Evolutionary conservation across 2,113 vertebrate genomes (phyloP).

Genomic region (Orycteropus afer): DNA sequence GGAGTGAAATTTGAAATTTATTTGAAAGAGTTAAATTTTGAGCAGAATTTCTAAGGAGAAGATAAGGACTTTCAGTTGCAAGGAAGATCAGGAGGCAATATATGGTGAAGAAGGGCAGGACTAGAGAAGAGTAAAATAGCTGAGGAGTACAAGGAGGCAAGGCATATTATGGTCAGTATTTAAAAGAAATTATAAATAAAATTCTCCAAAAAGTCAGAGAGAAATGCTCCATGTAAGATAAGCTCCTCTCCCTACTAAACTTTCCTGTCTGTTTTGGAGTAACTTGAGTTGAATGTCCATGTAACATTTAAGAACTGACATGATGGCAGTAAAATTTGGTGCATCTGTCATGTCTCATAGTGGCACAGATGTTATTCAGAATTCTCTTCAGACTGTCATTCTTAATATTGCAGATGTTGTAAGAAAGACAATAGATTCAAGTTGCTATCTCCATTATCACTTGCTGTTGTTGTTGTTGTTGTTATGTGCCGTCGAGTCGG

Average conservation of each 20-base stretch:
- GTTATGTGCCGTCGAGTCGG: too few species aligned
- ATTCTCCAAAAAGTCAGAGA: not conserved
- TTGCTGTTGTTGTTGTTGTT: too few species aligned
- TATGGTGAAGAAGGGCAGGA: not conserved
- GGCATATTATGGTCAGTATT: not conserved
- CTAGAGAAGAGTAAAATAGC: not conserved
- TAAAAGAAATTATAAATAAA: not conserved
- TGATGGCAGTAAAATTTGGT: not conserved
- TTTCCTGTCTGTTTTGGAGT: not conserved
- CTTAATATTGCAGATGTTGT: not conserved
- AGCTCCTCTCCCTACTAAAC: not conserved
- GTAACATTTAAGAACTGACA: not conserved
- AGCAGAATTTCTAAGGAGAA: not conserved
- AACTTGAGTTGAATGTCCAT: not conserved
- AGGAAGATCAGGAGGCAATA: not conserved
- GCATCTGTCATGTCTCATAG: not conserved
- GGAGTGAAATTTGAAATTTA: not conserved
- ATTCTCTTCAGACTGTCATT: not conserved
- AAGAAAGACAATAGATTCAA: conserved; percentile 30
- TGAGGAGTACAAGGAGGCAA: not conserved
- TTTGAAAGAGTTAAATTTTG: not conserved
- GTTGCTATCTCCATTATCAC: not conserved
- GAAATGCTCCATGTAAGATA: not conserved
- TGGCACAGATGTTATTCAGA: not conserved
- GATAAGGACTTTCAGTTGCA: not conserved